Percentiles rank a stretch among this genome's conserved stretches.
These are phyloP conservation scores for Periplaneta americana DNA, from an alignment of 1,140 invertebrate genomes.

Conservation along the genomic window DNA sequence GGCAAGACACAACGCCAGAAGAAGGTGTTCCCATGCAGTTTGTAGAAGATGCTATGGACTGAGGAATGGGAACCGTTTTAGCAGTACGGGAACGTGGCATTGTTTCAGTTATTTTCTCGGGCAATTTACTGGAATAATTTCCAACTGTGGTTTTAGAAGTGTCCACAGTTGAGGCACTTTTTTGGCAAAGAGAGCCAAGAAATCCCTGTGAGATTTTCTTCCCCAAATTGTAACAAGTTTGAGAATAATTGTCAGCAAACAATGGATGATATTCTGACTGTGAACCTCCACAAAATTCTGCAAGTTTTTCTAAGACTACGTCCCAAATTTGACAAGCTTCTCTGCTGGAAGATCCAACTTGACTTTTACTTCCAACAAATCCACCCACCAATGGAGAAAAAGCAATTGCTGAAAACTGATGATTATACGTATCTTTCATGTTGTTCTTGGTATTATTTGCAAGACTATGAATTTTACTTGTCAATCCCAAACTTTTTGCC, in stretches of 20 bases:
- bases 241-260: background rate
- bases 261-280: background rate
- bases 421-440: background rate
- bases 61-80: background rate
- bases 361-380: conserved; percentile 6
- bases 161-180: background rate
- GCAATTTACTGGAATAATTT: background rate
- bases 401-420: background rate
- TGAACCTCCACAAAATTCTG: background rate
- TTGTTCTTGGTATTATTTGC: background rate
- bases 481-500: background rate
- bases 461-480: background rate
- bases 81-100: background rate
- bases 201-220: background rate
- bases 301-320: background rate
- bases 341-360: background rate
- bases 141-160: too few species aligned
- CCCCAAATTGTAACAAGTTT: background rate
- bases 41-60: background rate
- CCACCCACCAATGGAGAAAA: background rate
- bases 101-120: background rate
- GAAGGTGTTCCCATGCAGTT: background rate
- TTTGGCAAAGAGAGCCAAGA: background rate
- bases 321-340: conserved; percentile 6
- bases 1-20: background rate